Evolutionary conservation across 1,140 invertebrate species (phyloP), one percentile per base, ranked within the genome.

Genomic region (Drosophila rufa): DNA sequence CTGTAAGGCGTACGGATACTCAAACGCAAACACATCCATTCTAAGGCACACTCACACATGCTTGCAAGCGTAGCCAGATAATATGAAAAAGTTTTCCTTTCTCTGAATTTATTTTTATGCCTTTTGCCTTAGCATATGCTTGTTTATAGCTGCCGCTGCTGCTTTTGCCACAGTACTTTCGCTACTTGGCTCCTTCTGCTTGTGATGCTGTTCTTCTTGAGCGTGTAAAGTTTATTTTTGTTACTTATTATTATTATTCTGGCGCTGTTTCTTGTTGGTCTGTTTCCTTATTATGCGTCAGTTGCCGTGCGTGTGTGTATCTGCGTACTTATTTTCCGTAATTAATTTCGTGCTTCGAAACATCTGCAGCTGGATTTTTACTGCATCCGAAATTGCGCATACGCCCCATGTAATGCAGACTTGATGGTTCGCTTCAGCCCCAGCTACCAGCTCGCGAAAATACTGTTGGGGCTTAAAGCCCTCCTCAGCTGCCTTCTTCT

Each of bases 341-440:
- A 87, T 87, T 87, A 87, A 87, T 89, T 87, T 87, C 80, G 84
- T 87, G 85, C 85, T 80, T 80, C 80, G 84, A 78, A 87, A 90
- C 84, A 87, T 87, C 84, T 87, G 84, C 84, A 87, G 84, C 81
- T 69, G 85, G 69, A 87, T 90, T 87, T 87, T 87, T 84, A 89
- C 84, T 87, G 84, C 84, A 87, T 79, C 80, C 55, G 65, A 84
- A 87, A 87, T 87, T 80, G 83, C 80, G 69, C 80, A 87, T 89
- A 87, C 83, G 80, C 76, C 80, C 60, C 60, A 67, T 87, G 71
- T 73, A 62, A 70, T 65, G 60, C 58, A 73, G 74, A 87, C 80
- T 87, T 85, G 79, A 86, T 87, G 83, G 81, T 79, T 82, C 69
- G 79, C 69, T 71, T 61, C 70, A 60, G 36, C 58, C 25, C 43